Conservation (phyloP, 2,113 vertebrate genomes). For the Gila orcuttii region DNA sequence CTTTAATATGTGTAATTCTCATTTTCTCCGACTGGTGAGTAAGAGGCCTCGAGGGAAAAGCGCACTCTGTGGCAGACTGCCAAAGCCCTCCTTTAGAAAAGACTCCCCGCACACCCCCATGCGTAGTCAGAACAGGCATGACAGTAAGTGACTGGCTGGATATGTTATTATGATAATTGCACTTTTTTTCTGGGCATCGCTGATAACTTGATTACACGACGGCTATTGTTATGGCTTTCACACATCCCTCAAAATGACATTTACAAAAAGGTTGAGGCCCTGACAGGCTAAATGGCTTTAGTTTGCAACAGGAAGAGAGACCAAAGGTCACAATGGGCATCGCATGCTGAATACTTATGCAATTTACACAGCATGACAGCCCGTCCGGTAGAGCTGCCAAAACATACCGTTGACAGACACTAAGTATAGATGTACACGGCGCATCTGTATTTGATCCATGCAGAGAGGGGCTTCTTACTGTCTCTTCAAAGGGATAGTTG, state of each 20-base stretch:
- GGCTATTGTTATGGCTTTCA: constrained; percentile 59
- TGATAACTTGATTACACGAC: constrained; percentile 65
- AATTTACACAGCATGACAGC: constrained; percentile 48
- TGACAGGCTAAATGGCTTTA: constrained; percentile 53
- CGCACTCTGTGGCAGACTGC: constrained; percentile 75
- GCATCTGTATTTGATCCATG: constrained; percentile 46
- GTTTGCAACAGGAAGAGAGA: constrained; percentile 46
- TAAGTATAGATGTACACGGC: constrained; percentile 44
- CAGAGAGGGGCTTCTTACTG: constrained; percentile 31
- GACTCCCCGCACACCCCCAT: constrained; percentile 56
- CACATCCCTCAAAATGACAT: constrained; percentile 52
- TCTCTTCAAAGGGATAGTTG: constrained; percentile 43
- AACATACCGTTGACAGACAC: constrained; percentile 43
- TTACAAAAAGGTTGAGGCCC: constrained; percentile 60
- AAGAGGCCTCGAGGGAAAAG: constrained; percentile 74
- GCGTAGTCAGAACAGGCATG: constrained; percentile 63
- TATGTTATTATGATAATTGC: constrained; percentile 71
- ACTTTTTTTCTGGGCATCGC: constrained; percentile 51
- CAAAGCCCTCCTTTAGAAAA: constrained; percentile 73
- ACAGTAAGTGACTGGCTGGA: constrained; percentile 69
- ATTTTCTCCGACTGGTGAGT: constrained; percentile 81
- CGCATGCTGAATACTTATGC: constrained; percentile 46
- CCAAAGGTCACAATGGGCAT: constrained; percentile 57
- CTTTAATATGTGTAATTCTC: constrained; percentile 83
- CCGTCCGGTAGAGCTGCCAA: constrained; percentile 40